These are phyloP conservation scores for Scomber scombrus DNA, from an alignment of 2,113 vertebrate species.

Conservation along the genomic window DNA sequence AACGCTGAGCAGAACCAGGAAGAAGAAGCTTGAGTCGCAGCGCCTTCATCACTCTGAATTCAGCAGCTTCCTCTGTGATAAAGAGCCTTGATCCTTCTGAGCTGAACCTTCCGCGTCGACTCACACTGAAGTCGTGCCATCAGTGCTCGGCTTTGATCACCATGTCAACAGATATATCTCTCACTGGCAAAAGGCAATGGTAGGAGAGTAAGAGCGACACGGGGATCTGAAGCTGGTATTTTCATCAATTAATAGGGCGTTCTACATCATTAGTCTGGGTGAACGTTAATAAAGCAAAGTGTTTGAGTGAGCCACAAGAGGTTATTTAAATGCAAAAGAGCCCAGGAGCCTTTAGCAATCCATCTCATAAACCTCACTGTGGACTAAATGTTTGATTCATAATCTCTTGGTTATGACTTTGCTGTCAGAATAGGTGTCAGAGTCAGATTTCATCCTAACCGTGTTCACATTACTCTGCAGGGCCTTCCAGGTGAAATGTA, in stretches of 20 bases:
- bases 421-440: conserved; percentile 70
- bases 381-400: conserved; percentile 72
- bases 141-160: conserved; percentile 61
- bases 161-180: conserved; percentile 51
- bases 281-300: conserved; percentile 58
- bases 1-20: conserved; percentile 49
- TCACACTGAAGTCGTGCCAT: conserved; percentile 42
- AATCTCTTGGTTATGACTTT: conserved; percentile 68
- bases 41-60: conserved; percentile 44
- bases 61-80: conserved; percentile 43
- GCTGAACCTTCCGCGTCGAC: conserved; percentile 44
- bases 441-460: conserved; percentile 71
- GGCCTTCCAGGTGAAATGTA: conserved; percentile 38
- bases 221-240: conserved; percentile 31
- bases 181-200: conserved; percentile 16
- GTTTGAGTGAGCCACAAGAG: conserved; percentile 40
- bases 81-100: conserved; percentile 56
- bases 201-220: conserved; percentile 17
- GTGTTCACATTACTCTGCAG: conserved; percentile 25
- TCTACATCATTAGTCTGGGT: conserved; percentile 64
- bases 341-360: conserved; percentile 56
- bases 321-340: conserved; percentile 79
- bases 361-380: conserved; percentile 66
- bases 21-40: conserved; percentile 4
- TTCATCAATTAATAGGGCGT: conserved; percentile 68